A percentile compares a stretch with the other conserved stretches of the same genome.
Evolutionary conservation across 2,888 invertebrate species (phyloP).

Genomic region (Zelleria hepariella): DNA sequence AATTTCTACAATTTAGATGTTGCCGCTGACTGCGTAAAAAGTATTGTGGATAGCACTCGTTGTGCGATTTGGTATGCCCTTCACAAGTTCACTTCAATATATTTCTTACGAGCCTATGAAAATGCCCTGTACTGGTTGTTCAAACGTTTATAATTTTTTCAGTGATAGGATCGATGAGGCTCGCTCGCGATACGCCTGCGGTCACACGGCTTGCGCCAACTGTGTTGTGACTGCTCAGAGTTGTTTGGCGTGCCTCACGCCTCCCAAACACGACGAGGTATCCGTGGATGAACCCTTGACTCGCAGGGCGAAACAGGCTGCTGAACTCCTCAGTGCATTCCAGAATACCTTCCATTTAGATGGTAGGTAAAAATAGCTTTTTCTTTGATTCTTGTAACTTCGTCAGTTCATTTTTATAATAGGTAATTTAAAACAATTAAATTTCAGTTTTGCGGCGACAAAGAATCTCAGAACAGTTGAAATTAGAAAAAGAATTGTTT

Average conservation of each 20-base stretch:
- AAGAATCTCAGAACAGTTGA: slow-evolving; percentile 43
- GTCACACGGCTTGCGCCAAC: slow-evolving; percentile 43
- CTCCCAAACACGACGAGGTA: slow-evolving; percentile 15
- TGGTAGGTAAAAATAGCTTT: slow-evolving; percentile 28
- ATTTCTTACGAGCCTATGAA: neutral
- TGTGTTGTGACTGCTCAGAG: slow-evolving; percentile 29
- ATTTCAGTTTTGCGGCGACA: slow-evolving; percentile 35
- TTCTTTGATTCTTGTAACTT: too few relatives aligned
- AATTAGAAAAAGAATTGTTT: slow-evolving; percentile 52
- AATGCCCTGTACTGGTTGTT: neutral
- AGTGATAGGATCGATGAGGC: slow-evolving; percentile 41
- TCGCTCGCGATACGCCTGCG: slow-evolving; percentile 41
- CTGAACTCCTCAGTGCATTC: slow-evolving; percentile 30
- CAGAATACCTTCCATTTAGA: slow-evolving; percentile 40
- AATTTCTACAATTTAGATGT: slow-evolving; percentile 26
- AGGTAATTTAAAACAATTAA: neutral
- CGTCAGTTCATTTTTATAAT: neutral
- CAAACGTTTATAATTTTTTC: slow-evolving; percentile 10
- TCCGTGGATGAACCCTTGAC: slow-evolving; percentile 19
- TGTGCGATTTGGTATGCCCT: slow-evolving; percentile 42
- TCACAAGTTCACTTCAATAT: neutral
- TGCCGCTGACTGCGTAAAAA: slow-evolving; percentile 33
- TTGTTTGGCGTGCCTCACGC: slow-evolving; percentile 38
- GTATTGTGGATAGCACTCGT: slow-evolving; percentile 34
- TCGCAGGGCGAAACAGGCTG: slow-evolving; percentile 30